phyloP scores from a whole-genome alignment of 2,797 vertebrate genomes.

The Falco naumanni region DNA sequence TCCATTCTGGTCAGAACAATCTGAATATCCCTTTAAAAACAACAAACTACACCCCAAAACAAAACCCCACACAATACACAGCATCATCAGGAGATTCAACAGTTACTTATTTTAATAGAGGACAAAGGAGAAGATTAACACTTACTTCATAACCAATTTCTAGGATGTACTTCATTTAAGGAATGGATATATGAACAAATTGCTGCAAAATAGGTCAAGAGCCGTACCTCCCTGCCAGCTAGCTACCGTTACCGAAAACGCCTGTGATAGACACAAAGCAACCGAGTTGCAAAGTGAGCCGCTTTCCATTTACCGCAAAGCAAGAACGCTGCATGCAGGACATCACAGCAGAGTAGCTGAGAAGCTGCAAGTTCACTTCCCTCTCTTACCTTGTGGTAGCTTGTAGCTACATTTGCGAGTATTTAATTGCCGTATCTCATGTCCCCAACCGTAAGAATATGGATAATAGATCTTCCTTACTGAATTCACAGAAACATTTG shows the following conservation, averaged over 20 bases:
- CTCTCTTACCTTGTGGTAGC: not conserved
- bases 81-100: not conserved
- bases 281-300: not conserved
- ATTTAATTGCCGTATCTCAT: not conserved
- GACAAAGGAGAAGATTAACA: not conserved
- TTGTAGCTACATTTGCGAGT: not conserved
- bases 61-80: not conserved
- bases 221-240: not conserved
- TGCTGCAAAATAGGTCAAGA: not conserved
- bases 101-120: not conserved
- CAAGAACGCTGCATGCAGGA: not conserved
- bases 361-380: not conserved
- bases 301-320: not conserved
- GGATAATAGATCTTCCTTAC: not conserved
- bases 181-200: not conserved
- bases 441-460: not conserved
- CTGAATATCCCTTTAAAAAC: not conserved
- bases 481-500: not conserved
- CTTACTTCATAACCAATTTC: not conserved
- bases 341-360: not conserved
- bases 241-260: not conserved
- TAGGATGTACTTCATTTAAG: not conserved
- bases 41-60: not conserved
- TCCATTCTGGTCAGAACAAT: not conserved
- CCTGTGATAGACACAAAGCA: accelerated